Percentiles rank a stretch among this genome's conserved stretches.
phyloP scores from a whole-genome alignment of 2,113 vertebrate species.

The Connochaetes taurinus region DNA sequence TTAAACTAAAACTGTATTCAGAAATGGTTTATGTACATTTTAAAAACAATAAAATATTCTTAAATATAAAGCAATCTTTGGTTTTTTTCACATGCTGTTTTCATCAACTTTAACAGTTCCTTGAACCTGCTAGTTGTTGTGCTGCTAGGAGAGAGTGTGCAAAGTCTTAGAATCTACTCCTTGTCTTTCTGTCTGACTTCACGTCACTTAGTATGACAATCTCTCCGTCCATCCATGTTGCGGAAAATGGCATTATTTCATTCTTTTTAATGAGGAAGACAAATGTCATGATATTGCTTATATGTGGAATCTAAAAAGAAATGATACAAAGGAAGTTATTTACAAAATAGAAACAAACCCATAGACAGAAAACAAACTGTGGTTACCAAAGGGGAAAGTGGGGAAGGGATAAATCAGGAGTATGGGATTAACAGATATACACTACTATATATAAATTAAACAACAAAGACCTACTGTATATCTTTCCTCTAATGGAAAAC shows the following conservation, averaged over 20 bases:
- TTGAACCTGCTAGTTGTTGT: not conserved
- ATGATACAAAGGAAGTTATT: not conserved
- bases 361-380: not conserved
- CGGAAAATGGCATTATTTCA: not conserved
- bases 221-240: not conserved
- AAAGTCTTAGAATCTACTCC: not conserved
- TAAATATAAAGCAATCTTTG: not conserved
- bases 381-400: not conserved
- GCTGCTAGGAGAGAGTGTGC: not conserved
- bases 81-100: not conserved
- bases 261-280: not conserved
- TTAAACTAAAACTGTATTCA: not conserved
- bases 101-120: not conserved
- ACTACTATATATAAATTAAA: not conserved
- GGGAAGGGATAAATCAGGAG: not conserved
- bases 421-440: not conserved
- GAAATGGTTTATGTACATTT: constrained; percentile 2
- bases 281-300: not conserved
- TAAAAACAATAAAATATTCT: constrained; percentile 1
- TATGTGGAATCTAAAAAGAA: not conserved
- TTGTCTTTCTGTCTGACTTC: not conserved
- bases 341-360: not conserved
- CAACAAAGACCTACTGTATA: not conserved
- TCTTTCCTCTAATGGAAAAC: not conserved
- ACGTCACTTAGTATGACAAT: not conserved